Evolutionary conservation across 35 echinoderm and acorn worm genomes (phyloP).

Genomic region (Acanthaster planci): DNA sequence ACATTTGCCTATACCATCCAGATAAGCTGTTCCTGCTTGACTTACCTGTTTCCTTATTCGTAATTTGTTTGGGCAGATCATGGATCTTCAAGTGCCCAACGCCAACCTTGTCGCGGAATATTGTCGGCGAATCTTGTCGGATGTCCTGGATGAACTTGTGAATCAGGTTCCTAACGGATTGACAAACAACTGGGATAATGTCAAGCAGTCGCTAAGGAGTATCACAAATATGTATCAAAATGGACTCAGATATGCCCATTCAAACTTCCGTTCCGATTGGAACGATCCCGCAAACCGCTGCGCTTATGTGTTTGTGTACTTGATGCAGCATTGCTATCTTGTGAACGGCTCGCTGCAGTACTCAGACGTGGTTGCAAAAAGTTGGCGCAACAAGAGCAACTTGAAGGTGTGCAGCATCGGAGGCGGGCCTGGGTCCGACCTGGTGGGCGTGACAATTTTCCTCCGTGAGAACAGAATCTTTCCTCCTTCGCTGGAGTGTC

Average conservation of each 20-base stretch:
- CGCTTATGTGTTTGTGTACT: neutral
- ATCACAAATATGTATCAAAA: neutral
- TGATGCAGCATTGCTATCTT: constrained; percentile 13
- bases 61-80: too few relatives aligned
- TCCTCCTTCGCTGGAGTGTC: neutral
- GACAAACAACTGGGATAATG: too few relatives aligned
- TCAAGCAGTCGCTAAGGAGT: too few relatives aligned
- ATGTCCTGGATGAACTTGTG: too few relatives aligned
- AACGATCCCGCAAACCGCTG: neutral
- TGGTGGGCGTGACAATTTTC: neutral
- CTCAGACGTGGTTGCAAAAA: neutral
- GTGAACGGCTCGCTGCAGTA: constrained; percentile 5
- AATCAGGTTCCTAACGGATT: too few relatives aligned
- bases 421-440: neutral
- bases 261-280: neutral
- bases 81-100: too few relatives aligned
- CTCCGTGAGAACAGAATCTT: neutral
- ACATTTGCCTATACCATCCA: too few relatives aligned
- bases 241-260: neutral
- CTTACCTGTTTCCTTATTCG: too few relatives aligned
- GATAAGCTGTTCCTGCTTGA: too few relatives aligned
- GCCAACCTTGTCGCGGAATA: too few relatives aligned
- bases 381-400: neutral
- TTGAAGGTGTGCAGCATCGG: constrained; percentile 9
- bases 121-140: too few relatives aligned